Evolutionary conservation across 2,113 vertebrate genomes (phyloP).

Genomic region (Cyphomyrus plagiostoma): DNA sequence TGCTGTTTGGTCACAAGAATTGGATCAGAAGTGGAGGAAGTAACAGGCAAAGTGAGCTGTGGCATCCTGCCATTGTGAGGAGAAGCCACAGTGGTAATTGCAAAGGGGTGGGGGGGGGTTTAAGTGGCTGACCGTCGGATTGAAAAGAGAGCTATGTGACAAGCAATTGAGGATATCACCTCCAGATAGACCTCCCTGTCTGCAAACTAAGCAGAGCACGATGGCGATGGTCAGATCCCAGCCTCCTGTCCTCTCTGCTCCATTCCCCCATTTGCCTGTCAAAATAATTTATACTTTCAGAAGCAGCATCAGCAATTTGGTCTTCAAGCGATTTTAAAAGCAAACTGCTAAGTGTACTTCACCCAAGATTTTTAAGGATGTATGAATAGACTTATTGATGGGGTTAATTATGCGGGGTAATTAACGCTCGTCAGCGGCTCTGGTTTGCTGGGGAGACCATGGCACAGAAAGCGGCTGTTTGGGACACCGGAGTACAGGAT

Average conservation of each 20-base stretch:
- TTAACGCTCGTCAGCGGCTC: no score
- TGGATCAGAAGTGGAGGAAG: not conserved
- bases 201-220: not conserved
- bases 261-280: not conserved
- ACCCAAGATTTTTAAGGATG: not conserved
- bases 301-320: not conserved
- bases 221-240: not conserved
- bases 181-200: not conserved
- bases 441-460: not conserved
- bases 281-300: not conserved
- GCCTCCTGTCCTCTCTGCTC: not conserved
- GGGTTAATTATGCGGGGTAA: not conserved
- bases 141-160: not conserved
- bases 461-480: not conserved
- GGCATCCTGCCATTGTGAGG: not conserved
- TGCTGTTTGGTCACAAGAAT: not conserved
- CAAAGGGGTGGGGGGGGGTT: not conserved
- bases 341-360: not conserved
- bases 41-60: not conserved
- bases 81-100: not conserved
- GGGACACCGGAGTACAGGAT: not conserved
- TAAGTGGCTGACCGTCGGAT: not conserved
- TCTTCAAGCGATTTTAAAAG: not conserved
- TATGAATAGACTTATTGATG: not conserved
- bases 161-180: not conserved